Evolutionary conservation across 2,113 vertebrate species (phyloP).

Genomic region (Leptocoma aspasia): DNA sequence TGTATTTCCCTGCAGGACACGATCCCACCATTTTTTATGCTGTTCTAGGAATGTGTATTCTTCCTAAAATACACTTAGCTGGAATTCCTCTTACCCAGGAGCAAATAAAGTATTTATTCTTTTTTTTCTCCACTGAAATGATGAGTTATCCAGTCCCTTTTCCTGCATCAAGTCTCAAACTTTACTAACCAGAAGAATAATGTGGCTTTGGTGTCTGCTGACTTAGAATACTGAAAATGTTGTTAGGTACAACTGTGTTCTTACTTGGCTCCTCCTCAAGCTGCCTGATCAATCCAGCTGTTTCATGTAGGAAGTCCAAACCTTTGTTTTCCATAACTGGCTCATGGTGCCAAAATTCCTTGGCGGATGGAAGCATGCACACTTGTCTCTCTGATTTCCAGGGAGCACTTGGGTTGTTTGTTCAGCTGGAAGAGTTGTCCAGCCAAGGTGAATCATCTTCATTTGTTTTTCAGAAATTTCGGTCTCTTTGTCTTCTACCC

Average conservation of each 20-base stretch:
- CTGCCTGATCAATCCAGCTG: neutral
- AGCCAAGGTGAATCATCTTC: neutral
- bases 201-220: neutral
- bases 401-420: neutral
- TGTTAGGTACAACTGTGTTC: neutral
- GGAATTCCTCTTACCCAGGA: neutral
- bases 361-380: neutral
- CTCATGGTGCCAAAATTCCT: neutral
- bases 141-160: neutral
- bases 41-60: neutral
- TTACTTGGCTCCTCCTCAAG: neutral
- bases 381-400: neutral
- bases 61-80: neutral
- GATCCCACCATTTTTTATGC: neutral
- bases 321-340: neutral
- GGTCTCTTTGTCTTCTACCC: neutral
- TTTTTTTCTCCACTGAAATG: neutral
- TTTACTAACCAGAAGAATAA: neutral
- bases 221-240: accelerated
- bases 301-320: neutral
- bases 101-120: neutral
- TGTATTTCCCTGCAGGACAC: neutral
- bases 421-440: neutral
- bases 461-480: neutral
- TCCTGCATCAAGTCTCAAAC: neutral